Evolutionary conservation across 2,113 vertebrate species (phyloP).

Genomic region (Syngnathoides biaculeatus): DNA sequence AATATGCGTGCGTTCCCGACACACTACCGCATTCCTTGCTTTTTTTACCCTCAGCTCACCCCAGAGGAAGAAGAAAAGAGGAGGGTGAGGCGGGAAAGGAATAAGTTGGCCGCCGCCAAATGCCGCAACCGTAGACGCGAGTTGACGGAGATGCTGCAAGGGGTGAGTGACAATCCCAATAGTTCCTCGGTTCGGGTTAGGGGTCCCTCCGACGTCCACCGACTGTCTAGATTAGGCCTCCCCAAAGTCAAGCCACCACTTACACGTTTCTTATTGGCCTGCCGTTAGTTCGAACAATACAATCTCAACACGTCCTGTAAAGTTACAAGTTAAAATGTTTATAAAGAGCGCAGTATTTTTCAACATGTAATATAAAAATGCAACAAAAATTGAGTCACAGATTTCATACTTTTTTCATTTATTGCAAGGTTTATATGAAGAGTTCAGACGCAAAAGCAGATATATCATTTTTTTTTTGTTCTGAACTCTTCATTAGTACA

Average conservation of each 20-base stretch:
- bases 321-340: neutral
- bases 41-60: constrained; percentile 77
- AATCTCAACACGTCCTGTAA: neutral
- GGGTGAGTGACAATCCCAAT: constrained; percentile 75
- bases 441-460: no score
- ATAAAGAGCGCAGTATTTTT: no score
- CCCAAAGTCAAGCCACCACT: neutral
- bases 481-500: no score
- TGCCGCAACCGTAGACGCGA: constrained; percentile 96
- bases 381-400: no score
- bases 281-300: neutral
- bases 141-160: constrained; percentile 96
- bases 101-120: constrained; percentile 96
- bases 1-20: constrained; percentile 8
- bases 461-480: no score
- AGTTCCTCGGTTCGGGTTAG: no score
- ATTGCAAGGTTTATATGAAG: no score
- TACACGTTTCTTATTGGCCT: neutral
- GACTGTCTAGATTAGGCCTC: neutral
- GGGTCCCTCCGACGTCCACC: no score
- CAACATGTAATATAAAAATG: no score
- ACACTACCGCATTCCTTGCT: constrained; percentile 19
- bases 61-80: constrained; percentile 98
- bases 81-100: constrained; percentile 93
- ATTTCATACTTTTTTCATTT: no score